These are phyloP conservation scores for Luidia sarsii DNA, from an alignment of 53 echinoderm and acorn worm species.

Conservation along the genomic window DNA sequence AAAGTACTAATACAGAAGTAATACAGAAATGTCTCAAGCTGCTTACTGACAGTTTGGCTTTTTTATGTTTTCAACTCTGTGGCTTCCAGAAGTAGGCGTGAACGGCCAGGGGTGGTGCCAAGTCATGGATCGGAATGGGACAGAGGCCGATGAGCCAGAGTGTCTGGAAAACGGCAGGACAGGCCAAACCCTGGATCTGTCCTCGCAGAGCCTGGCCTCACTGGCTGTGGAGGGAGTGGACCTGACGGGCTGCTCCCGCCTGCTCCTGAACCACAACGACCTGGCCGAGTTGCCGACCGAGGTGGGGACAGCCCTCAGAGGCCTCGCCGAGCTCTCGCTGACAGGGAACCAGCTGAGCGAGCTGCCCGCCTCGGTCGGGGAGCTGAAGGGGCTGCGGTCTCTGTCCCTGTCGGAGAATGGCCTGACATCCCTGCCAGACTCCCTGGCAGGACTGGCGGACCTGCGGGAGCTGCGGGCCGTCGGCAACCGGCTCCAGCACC, in stretches of 20 bases:
- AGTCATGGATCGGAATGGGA: no score
- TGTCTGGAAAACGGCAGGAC: slow-evolving; percentile 15
- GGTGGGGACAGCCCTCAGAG: slow-evolving; percentile 12
- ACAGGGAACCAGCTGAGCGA: slow-evolving; percentile 65
- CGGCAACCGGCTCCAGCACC: slow-evolving; percentile 68
- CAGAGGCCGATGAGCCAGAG: background rate
- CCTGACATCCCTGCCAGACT: slow-evolving; percentile 53
- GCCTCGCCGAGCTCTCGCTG: slow-evolving; percentile 47
- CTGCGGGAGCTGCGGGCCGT: slow-evolving; percentile 62
- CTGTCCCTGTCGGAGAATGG: slow-evolving; percentile 75
- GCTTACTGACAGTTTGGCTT: no score
- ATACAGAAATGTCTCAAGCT: no score
- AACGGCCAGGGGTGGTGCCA: no score
- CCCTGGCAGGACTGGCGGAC: slow-evolving; percentile 43
- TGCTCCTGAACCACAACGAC: slow-evolving; percentile 65
- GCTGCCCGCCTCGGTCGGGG: slow-evolving; percentile 46
- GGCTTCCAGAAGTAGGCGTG: no score
- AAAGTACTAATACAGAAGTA: no score
- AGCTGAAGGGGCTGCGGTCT: slow-evolving; percentile 32
- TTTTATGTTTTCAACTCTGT: no score
- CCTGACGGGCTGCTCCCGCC: slow-evolving; percentile 31
- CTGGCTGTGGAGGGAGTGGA: slow-evolving; percentile 40
- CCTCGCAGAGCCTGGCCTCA: slow-evolving; percentile 61
- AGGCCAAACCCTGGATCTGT: slow-evolving; percentile 50
- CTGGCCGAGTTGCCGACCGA: slow-evolving; percentile 50